These are phyloP conservation scores for Donacobius atricapilla DNA, from an alignment of 2,113 vertebrate genomes.

Conservation along the genomic window DNA sequence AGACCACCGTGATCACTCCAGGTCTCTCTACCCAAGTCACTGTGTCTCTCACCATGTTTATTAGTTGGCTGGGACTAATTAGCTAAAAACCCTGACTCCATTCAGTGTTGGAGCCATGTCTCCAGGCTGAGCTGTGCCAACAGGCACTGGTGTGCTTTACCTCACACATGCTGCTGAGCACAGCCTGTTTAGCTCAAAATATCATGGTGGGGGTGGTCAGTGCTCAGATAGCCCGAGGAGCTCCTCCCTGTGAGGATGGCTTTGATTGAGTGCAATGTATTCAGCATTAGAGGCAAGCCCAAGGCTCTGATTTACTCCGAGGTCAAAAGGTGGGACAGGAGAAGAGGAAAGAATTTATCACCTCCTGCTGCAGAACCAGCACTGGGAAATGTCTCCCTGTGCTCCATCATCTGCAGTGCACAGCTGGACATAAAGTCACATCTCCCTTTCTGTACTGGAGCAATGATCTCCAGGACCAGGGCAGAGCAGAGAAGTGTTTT, in stretches of 20 bases:
- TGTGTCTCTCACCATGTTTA: background rate
- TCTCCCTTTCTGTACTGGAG: background rate
- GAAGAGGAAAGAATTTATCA: slow-evolving; percentile 13
- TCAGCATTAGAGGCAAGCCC: background rate
- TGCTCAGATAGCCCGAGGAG: background rate
- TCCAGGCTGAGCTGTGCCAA: background rate
- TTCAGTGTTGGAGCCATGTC: rapidly evolving
- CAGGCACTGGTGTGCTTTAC: background rate
- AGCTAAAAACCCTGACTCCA: background rate
- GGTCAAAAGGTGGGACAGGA: background rate
- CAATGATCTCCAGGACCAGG: background rate
- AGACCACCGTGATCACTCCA: background rate
- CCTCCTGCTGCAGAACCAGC: background rate
- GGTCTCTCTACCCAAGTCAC: too few species aligned
- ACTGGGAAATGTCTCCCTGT: background rate
- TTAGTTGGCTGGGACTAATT: background rate
- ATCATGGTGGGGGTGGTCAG: rapidly evolving
- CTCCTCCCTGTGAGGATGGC: background rate
- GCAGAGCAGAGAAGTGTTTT: background rate
- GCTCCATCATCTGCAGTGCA: background rate
- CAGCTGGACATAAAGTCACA: background rate
- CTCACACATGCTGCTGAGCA: background rate
- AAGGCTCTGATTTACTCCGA: background rate
- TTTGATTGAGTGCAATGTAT: background rate
- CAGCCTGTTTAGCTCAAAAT: background rate